phyloP scores from a whole-genome alignment of 2,888 invertebrate genomes.

The Dinocampus coccinellae region DNA sequence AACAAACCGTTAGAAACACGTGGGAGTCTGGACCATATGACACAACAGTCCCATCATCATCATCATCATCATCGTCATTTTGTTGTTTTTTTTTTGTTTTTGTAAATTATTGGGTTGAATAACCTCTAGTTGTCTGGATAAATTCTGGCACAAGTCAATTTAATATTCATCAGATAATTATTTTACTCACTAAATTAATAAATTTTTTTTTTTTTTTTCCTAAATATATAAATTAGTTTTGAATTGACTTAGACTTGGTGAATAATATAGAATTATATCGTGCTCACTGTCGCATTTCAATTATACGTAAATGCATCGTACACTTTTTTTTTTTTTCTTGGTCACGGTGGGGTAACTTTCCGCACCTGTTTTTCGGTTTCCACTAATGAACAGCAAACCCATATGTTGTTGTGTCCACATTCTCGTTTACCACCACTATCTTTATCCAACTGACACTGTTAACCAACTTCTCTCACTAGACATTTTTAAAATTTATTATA shows the following conservation, averaged over 20 bases:
- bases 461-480: neutral
- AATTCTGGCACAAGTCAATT: neutral
- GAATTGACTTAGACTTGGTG: neutral
- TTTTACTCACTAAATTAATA: too few species aligned
- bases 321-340: conserved; percentile 42
- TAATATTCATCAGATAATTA: neutral
- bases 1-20: neutral
- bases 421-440: conserved; percentile 34
- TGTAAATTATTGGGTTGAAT: neutral
- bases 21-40: conserved; percentile 5
- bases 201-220: too few species aligned
- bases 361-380: conserved; percentile 55
- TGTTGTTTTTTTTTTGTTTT: too few species aligned
- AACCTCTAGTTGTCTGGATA: neutral
- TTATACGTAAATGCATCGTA: neutral
- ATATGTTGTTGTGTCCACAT: conserved; percentile 48
- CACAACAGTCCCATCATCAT: neutral
- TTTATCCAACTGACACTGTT: neutral
- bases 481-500: neutral
- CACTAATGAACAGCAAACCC: conserved; percentile 45
- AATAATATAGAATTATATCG: neutral
- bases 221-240: neutral
- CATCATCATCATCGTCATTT: neutral
- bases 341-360: conserved; percentile 67
- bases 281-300: neutral